Evolutionary conservation across 2,888 invertebrate genomes (phyloP), one percentile per base, ranked within the genome.

Genomic region (Agonum fuliginosum): DNA sequence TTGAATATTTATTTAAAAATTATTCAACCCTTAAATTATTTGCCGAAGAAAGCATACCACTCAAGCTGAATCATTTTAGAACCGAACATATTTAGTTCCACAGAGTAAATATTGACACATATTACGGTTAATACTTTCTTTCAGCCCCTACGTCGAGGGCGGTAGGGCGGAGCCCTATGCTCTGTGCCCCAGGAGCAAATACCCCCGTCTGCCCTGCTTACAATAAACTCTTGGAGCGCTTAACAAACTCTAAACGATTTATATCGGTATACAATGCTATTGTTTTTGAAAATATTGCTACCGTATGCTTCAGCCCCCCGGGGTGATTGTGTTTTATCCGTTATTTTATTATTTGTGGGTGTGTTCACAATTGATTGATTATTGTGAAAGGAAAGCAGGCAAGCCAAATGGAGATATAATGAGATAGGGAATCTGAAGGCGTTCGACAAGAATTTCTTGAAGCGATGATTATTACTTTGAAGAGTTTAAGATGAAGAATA

Each of bases 261-360:
- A 54, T 54, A 54, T 54, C 54, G 54, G 12, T 54, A 54, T 14
- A 54, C 27, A 27, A 54, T 12, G 54, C 54, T 54, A 20, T 54
- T 54, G 54, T 54, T 54, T 54, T 54, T 54, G 24, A 54, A 27
- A 54, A 54, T 54, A 54, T 54, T 27, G 54, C 54, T 27, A 54
- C 54, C 24, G 54, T 54, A 27, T 27, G 27, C 2, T 8, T 27
- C 24, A 12, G 12, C 22, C 27, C 24, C 54, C 54, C 12, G 27
- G 14, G 54, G 54, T 22, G 27, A 54, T 48, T 54, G 54, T 54
- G 27, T 54, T 54, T 54, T 54, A 54, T 54, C 54, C 54, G 54
- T 54, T 54, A 27, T 54, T 54, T 54, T 27, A 54, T 54, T 54
- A 54, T 48, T 27, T 54, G 54, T 54, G 27, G 54, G 54, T 54